phyloP scores from a whole-genome alignment of 2,797 vertebrate species.

The Hoplostethus atlanticus region DNA sequence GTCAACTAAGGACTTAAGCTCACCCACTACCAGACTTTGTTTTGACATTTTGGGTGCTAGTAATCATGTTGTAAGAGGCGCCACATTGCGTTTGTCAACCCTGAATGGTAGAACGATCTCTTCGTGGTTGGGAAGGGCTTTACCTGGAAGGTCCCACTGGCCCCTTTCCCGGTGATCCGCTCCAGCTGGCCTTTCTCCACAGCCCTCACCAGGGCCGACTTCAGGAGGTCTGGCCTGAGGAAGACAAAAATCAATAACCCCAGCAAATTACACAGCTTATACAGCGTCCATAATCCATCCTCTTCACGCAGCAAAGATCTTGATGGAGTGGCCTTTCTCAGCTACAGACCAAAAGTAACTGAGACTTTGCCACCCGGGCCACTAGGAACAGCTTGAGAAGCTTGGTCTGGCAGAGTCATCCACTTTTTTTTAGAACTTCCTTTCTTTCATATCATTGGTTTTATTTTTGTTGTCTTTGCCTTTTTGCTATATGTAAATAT shows the following conservation, averaged over 20 bases:
- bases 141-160: constrained; percentile 97
- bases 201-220: constrained; percentile 92
- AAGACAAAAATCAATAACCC: not conserved
- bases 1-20: too few relatives aligned
- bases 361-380: not conserved
- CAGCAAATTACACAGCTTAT: not conserved
- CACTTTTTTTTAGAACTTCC: not conserved
- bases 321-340: not conserved
- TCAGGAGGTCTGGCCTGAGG: constrained; percentile 93
- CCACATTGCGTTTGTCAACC: too few relatives aligned
- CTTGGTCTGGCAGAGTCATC: not conserved
- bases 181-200: constrained; percentile 96
- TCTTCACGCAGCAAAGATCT: too few relatives aligned
- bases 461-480: too few relatives aligned
- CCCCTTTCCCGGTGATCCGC: constrained; percentile 98
- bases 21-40: too few relatives aligned
- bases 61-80: not conserved
- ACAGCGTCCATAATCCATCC: not conserved
- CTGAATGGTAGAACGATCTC: not conserved
- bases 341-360: not conserved
- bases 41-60: not conserved
- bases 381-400: not conserved
- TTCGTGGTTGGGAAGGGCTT: constrained; percentile 28
- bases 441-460: too few relatives aligned
- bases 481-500: not conserved